A percentile compares a stretch with the other conserved stretches of the same genome.
These are phyloP conservation scores for Melanocharis versteri DNA, from an alignment of 2,113 vertebrate genomes.

Conservation along the genomic window DNA sequence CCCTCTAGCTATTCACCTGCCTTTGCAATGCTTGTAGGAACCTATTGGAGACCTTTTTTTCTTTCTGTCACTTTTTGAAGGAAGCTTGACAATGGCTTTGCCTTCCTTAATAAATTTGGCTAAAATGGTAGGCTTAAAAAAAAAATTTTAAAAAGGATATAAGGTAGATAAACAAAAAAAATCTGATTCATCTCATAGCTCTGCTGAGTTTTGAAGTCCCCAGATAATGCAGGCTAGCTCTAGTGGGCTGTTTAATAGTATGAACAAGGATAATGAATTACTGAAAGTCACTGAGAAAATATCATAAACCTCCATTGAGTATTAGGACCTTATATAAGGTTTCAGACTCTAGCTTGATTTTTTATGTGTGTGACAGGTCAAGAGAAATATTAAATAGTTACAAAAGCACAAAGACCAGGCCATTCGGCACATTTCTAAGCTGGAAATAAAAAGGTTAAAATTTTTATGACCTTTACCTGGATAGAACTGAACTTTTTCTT, in stretches of 20 bases:
- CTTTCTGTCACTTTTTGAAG: background rate
- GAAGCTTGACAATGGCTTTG: background rate
- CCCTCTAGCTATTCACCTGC: background rate
- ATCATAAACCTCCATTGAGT: background rate
- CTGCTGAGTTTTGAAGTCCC: background rate
- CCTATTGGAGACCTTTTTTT: background rate
- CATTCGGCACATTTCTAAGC: background rate
- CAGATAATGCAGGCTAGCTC: background rate
- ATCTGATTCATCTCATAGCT: background rate
- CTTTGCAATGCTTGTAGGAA: background rate
- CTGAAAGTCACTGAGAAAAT: background rate
- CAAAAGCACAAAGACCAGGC: background rate
- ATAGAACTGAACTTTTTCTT: background rate
- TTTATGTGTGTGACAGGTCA: background rate
- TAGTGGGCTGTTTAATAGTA: background rate
- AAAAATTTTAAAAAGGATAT: no score
- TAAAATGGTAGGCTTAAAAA: background rate
- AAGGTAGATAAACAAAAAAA: background rate
- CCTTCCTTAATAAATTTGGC: background rate
- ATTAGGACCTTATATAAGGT: background rate
- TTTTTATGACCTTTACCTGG: background rate
- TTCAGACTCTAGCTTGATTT: background rate
- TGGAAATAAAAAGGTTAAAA: background rate
- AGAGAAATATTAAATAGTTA: background rate
- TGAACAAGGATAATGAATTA: background rate